Base-by-base conservation (phyloP, 2,797 vertebrate genomes). In the Neosilurus hyrtlii region DNA sequence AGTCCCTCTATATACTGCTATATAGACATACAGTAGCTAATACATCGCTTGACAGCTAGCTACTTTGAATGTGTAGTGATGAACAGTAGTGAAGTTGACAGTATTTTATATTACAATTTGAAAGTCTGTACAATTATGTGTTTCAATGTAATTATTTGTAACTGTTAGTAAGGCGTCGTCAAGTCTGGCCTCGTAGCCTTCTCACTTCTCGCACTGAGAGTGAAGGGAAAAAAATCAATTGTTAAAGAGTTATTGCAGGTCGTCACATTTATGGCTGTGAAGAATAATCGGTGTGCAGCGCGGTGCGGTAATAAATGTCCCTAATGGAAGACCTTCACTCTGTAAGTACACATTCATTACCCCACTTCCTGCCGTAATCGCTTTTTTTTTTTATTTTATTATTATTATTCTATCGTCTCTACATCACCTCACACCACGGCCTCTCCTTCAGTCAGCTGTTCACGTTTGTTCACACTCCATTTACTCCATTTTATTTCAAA, bases 301-400 rank as follows among this genome's bases (percentile, higher is more conserved):
- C 70, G 56, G 81, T 14, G 20, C 20, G 30, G 51, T 66, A 57
- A 82, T 82, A 82, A 75, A 82, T 68, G 63, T 77, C n/a, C 73
- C 73, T 68, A 77, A 82, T 77, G 73, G 54, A 51, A 76, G 72
- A 68, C 81, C 73, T 68, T 76, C 54, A 49, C 22, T 49, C 72
- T 65, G 18, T 61, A 82, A 82, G 81, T 82, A 67, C 81, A 82
- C 73, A 61, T 82, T 76, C 73, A 77, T 82, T 77, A 77, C 63
- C 65, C 30, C 63, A 59, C 52, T 82, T 82, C 65, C 63, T 68
- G 51, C 73, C 43, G 26, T 73, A 73, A 73, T 73, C 71, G 26
- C 24, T 20, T 56, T 54, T 30, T 26, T 52, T 56, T 72, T 43
- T n/a, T n/a, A n/a, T 66, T 35, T 26, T 72, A 18, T 20, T 56